A percentile compares a stretch with the other conserved stretches of the same genome.
phyloP scores from a whole-genome alignment of 2,888 invertebrate genomes.

The Philhelius pedissequus region DNA sequence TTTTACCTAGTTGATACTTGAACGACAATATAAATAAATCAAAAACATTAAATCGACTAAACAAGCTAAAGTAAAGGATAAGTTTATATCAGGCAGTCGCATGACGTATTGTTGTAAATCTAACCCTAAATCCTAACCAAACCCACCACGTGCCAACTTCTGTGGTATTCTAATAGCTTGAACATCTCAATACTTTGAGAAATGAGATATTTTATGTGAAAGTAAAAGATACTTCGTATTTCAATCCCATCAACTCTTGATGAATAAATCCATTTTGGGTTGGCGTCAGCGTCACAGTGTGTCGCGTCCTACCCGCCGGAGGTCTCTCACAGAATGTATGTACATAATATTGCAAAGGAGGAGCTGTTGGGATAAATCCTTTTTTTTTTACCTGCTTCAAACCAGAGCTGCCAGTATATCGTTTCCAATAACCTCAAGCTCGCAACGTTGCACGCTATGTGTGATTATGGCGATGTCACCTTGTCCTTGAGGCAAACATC shows the following conservation, averaged over 20 bases:
- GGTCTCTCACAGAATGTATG: neutral
- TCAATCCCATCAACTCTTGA: constrained; percentile 5
- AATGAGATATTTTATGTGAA: constrained; percentile 11
- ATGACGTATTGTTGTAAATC: neutral
- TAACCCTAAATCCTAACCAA: neutral
- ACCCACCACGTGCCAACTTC: neutral
- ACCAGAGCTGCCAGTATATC: constrained; percentile 17
- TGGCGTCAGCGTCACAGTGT: too few relatives aligned
- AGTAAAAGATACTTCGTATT: constrained; percentile 6
- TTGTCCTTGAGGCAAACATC: constrained; percentile 10
- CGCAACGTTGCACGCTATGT: neutral
- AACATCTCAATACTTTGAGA: neutral
- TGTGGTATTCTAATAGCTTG: neutral
- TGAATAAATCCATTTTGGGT: constrained; percentile 44
- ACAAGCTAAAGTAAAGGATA: neutral
- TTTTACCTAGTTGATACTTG: neutral
- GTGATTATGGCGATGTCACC: constrained; percentile 1
- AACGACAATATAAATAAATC: neutral
- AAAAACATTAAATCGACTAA: constrained; percentile 6
- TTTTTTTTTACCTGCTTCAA: neutral
- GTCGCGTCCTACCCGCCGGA: neutral
- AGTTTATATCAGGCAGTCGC: neutral
- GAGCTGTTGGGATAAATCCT: neutral
- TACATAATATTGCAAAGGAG: neutral
- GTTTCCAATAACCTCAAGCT: neutral